These are phyloP conservation scores for Echiichthys vipera DNA, from an alignment of 2,797 vertebrate genomes.

Conservation along the genomic window DNA sequence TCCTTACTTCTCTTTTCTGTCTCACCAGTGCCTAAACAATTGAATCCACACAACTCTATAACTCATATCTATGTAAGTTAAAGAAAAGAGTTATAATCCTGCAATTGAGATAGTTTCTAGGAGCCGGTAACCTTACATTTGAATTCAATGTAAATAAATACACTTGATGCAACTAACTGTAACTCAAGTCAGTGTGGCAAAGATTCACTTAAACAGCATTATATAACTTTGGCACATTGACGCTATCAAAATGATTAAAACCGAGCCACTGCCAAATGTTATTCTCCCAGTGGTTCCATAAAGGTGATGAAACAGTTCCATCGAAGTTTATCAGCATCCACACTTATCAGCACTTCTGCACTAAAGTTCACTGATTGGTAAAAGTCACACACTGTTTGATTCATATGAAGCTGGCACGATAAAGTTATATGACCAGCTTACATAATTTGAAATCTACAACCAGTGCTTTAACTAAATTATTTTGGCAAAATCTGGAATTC, in stretches of 20 bases:
- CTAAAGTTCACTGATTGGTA: no score
- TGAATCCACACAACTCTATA: neutral
- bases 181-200: neutral
- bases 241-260: slow-evolving; percentile 26
- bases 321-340: neutral
- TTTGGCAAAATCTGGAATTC: neutral
- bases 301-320: slow-evolving; percentile 31
- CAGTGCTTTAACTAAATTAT: neutral
- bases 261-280: neutral
- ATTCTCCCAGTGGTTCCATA: slow-evolving; percentile 14
- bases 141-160: neutral
- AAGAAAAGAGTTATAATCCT: no score
- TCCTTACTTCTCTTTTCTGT: no score
- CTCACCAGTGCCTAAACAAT: no score
- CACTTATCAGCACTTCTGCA: slow-evolving; percentile 7
- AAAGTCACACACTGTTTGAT: neutral
- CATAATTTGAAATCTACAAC: slow-evolving; percentile 8
- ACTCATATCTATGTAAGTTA: neutral
- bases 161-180: neutral
- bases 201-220: slow-evolving; percentile 12
- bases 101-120: neutral
- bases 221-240: slow-evolving; percentile 33
- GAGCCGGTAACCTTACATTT: neutral
- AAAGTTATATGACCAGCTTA: neutral
- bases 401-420: neutral